A percentile compares a stretch with the other conserved stretches of the same genome.
phyloP scores from a whole-genome alignment of 2,113 vertebrate genomes.

The Emydocephalus ijimae region DNA sequence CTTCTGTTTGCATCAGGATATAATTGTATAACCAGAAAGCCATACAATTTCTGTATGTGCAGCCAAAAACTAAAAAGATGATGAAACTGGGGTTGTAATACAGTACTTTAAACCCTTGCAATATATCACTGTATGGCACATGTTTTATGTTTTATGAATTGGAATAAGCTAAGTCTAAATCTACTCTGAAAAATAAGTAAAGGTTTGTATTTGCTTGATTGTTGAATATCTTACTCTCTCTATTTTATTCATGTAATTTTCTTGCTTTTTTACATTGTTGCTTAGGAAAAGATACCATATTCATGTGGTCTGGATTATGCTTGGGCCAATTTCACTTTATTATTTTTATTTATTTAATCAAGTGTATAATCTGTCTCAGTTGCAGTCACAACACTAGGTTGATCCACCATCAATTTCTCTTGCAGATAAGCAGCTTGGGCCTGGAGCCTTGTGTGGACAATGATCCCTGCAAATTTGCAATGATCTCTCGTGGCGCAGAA shows the following conservation, averaged over 20 bases:
- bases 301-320: neutral
- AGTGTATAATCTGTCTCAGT: neutral
- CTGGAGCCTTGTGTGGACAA: conserved; percentile 76
- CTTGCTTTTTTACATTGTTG: neutral
- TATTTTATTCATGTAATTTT: neutral
- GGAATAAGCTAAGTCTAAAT: neutral
- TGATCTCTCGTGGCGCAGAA: conserved; percentile 81
- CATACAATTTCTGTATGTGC: neutral
- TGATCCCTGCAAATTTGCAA: conserved; percentile 74
- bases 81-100: neutral
- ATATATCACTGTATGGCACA: neutral
- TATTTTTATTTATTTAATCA: neutral
- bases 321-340: neutral
- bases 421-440: conserved; percentile 84
- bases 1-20: neutral
- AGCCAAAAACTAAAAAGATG: neutral
- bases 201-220: neutral
- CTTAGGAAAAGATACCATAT: neutral
- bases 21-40: neutral
- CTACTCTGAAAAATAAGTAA: too few relatives aligned
- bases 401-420: conserved; percentile 10
- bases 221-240: neutral
- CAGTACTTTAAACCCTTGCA: neutral
- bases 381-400: neutral
- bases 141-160: neutral